Percentiles rank a stretch among this genome's conserved stretches.
Evolutionary conservation across 92 coral and sea anemone species (phyloP).

Genomic region (Pocillopora grandis): DNA sequence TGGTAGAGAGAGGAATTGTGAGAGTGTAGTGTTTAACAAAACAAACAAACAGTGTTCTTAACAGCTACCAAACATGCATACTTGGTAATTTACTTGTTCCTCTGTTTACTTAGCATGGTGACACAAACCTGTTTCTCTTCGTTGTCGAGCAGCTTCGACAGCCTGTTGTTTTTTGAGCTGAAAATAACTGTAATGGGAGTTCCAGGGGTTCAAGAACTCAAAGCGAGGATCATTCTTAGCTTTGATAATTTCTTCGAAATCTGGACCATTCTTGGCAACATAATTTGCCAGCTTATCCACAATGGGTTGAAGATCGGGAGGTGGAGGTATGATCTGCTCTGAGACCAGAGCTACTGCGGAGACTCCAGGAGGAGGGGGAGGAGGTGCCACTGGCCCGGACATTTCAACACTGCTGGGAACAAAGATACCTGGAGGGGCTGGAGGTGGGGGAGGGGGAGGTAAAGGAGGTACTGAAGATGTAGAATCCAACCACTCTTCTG

Average conservation of each 20-base stretch:
- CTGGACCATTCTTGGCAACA: constrained; percentile 92
- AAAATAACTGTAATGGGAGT: constrained; percentile 87
- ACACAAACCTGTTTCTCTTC: not conserved
- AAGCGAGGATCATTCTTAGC: constrained; percentile 91
- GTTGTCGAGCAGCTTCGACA: not conserved
- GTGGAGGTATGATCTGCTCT: constrained; percentile 84
- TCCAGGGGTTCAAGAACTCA: constrained; percentile 90
- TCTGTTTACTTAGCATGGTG: too few species aligned
- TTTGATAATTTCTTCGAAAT: constrained; percentile 88
- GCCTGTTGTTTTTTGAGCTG: constrained; percentile 72
- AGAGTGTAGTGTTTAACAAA: too few species aligned
- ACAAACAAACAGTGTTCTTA: too few species aligned
- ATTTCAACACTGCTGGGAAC: constrained; percentile 27
- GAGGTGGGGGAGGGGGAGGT: constrained; percentile 71
- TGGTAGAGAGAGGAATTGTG: too few species aligned
- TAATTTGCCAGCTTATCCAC: constrained; percentile 94
- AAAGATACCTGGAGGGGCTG: constrained; percentile 48
- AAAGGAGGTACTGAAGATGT: constrained; percentile 38
- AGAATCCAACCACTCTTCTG: constrained; percentile 63
- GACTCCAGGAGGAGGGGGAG: constrained; percentile 74
- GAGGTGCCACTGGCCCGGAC: constrained; percentile 40
- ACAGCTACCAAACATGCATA: too few species aligned
- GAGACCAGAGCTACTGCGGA: constrained; percentile 5
- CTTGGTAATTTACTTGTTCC: too few species aligned
- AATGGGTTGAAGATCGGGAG: constrained; percentile 95